Conservation (phyloP, 2,113 vertebrate genomes). For the Chlorodrepanis virens region DNA sequence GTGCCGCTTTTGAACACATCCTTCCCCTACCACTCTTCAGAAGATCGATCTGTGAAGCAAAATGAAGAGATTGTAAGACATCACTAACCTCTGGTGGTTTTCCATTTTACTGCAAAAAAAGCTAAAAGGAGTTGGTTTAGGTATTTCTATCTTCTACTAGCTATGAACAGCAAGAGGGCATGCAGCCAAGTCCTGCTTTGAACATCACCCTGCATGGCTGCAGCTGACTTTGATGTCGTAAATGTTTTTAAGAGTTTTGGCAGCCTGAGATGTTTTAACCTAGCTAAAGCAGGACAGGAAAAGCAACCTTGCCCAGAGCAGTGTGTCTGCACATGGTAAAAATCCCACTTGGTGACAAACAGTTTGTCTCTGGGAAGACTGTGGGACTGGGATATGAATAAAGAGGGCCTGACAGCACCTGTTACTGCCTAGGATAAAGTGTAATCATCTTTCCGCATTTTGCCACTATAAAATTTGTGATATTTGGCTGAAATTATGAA, state of each 20-base stretch:
- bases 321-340: not conserved
- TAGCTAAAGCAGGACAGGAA: not conserved
- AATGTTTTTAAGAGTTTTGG: not conserved
- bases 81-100: not conserved
- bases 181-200: not conserved
- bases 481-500: not conserved
- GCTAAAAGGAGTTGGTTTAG: not conserved
- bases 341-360: not conserved
- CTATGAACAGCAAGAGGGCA: not conserved
- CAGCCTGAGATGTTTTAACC: not conserved
- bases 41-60: not conserved
- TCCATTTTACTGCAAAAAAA: not conserved
- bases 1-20: not conserved
- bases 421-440: not conserved
- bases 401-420: not conserved
- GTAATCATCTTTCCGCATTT: not conserved
- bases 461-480: not conserved
- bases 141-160: not conserved
- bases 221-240: not conserved
- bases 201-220: not conserved
- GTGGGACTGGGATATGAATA: not conserved
- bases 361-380: not conserved
- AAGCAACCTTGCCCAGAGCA: not conserved
- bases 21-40: fast-evolving
- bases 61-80: not conserved